Evolutionary conservation across 2,888 invertebrate species (phyloP).

Genomic region (Lucinisca nassula): DNA sequence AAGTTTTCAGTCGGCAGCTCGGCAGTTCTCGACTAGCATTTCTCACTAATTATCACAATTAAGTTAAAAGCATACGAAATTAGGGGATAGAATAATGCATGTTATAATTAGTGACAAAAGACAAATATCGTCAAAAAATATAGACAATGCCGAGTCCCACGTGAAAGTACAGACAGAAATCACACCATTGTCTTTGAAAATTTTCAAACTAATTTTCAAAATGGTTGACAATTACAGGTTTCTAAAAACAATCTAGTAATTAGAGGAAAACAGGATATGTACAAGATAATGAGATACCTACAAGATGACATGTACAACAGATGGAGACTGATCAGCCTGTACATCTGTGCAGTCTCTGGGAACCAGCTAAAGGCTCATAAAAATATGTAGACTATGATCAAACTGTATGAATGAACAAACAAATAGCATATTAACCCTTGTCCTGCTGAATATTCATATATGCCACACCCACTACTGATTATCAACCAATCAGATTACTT

Average conservation of each 20-base stretch:
- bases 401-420: no score
- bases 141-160: not conserved
- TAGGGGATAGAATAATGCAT: not conserved
- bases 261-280: not conserved
- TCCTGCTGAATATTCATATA: no score
- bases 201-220: not conserved
- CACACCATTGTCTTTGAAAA: not conserved
- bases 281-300: no score
- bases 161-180: not conserved
- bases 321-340: no score
- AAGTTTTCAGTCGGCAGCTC: not conserved
- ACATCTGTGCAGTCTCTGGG: no score
- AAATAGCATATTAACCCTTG: no score
- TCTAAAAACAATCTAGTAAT: not conserved
- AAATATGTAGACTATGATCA: no score
- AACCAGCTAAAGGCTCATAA: no score
- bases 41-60: conserved; percentile 4
- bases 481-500: no score
- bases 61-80: conserved; percentile 12
- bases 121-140: not conserved
- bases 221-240: not conserved
- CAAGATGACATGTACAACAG: no score
- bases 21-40: not conserved
- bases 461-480: no score
- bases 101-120: not conserved